A percentile compares a stretch with the other conserved stretches of the same genome.
These are phyloP conservation scores for Tortricodes alternella DNA, from an alignment of 2,888 invertebrate species.

Conservation along the genomic window DNA sequence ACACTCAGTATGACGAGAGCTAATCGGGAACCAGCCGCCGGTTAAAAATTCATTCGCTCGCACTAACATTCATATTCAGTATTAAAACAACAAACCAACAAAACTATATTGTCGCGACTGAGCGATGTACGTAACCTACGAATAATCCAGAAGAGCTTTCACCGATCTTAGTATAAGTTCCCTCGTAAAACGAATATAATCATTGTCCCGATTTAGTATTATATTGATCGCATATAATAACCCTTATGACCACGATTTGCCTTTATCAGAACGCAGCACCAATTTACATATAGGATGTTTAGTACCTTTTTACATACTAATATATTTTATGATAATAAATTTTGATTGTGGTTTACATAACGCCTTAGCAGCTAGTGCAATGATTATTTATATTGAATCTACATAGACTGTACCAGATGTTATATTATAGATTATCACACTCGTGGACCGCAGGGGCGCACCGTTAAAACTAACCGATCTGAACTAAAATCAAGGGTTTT, in stretches of 20 bases:
- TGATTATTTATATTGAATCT: conserved; percentile 42
- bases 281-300: conserved; percentile 51
- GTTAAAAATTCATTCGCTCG: neutral
- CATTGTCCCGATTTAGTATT: conserved; percentile 7
- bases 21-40: neutral
- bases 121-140: neutral
- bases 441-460: neutral
- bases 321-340: conserved; percentile 63
- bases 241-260: conserved; percentile 46
- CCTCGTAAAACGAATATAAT: neutral
- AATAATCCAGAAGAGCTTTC: conserved; percentile 1
- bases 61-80: conserved; percentile 42
- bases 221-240: neutral
- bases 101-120: neutral
- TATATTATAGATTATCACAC: conserved; percentile 32
- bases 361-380: conserved; percentile 78
- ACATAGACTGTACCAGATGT: conserved; percentile 34
- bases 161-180: conserved; percentile 8
- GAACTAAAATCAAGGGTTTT: too few relatives aligned
- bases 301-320: conserved; percentile 51
- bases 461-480: neutral
- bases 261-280: conserved; percentile 58
- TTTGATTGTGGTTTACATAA: conserved; percentile 59
- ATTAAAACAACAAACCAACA: conserved; percentile 39
- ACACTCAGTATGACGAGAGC: neutral